Conservation (phyloP, 2,888 invertebrate species). For the Caenorhabditis japonica region DNA sequence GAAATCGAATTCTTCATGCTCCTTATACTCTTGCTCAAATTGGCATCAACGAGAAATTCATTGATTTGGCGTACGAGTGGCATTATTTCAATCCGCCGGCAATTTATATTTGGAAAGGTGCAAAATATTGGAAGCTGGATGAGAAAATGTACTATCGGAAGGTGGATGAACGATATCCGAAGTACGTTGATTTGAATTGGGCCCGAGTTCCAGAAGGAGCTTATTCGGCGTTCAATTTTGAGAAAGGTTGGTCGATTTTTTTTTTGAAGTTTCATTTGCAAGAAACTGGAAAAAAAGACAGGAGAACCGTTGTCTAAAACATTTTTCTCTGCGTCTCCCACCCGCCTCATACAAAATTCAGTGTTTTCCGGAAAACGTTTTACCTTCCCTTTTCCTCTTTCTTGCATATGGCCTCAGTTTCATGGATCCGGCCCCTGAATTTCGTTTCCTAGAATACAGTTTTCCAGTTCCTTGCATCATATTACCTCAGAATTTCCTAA, state of each 20-base stretch:
- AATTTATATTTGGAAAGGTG: conserved; percentile 48
- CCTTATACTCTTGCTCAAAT: conserved; percentile 25
- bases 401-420: no score
- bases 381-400: no score
- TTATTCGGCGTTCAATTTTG: conserved; percentile 37
- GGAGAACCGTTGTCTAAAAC: no score
- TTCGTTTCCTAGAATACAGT: no score
- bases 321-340: no score
- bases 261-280: no score
- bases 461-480: no score
- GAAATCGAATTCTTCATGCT: conserved; percentile 36
- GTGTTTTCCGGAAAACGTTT: no score
- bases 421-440: no score
- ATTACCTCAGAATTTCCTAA: no score
- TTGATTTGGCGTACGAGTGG: conserved; percentile 55
- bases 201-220: conserved; percentile 43
- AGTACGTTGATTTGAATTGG: conserved; percentile 46
- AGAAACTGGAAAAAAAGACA: no score
- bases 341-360: no score
- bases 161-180: conserved; percentile 51
- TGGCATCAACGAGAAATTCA: conserved; percentile 32
- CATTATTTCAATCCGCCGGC: conserved; percentile 54
- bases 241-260: conserved; percentile 42
- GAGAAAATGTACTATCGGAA: conserved; percentile 40
- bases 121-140: conserved; percentile 44